Evolutionary conservation across 2,888 invertebrate species (phyloP), one percentile per base, ranked within the genome.

Genomic region (Leistus spinibarbis): DNA sequence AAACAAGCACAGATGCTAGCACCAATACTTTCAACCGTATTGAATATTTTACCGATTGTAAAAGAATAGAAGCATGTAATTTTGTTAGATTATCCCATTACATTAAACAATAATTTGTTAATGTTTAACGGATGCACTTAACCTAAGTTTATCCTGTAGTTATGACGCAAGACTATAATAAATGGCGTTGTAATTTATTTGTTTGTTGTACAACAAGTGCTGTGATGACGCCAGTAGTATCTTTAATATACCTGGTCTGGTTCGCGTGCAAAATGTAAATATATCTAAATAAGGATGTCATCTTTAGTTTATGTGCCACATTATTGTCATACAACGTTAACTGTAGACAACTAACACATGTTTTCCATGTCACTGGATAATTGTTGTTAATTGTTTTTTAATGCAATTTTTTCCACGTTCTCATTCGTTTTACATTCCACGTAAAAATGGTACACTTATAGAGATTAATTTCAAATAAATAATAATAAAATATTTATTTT

Each of bases 201-300:
- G 60, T 60, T 57, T 60, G 60, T 60, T n/a, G n/a, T n/a, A n/a
- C n/a, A n/a, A 23, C 64, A 27, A 23, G 16, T 24, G 13, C 22
- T 22, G 27, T 23, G 64, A 23, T 64, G 64, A 64, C 64, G 64
- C 24, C 64, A 64, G 23, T n/a, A 22, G 60, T 60, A 20, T 60
- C 19, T 40, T 40, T 7, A 40, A 19, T n/a, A n/a, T 64, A 64
- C 64, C 64, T 64, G 64, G 20, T 64, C 24, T 64, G 64, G 23
- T 64, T 64, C 27, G 64, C 64, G 64, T 64, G 64, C 64, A 13
- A 27, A 23, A 64, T 64, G 64, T 23, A 64, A 20, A 64, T 64
- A 64, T 64, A 27, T 64, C 64, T 64, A 64, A 64, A 64, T 64
- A 64, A 64, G 64, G 64, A 64, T 64, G 64, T 64, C 24, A 22